These are phyloP conservation scores for Hedya salicella DNA, from an alignment of 2,888 invertebrate genomes.

Conservation along the genomic window DNA sequence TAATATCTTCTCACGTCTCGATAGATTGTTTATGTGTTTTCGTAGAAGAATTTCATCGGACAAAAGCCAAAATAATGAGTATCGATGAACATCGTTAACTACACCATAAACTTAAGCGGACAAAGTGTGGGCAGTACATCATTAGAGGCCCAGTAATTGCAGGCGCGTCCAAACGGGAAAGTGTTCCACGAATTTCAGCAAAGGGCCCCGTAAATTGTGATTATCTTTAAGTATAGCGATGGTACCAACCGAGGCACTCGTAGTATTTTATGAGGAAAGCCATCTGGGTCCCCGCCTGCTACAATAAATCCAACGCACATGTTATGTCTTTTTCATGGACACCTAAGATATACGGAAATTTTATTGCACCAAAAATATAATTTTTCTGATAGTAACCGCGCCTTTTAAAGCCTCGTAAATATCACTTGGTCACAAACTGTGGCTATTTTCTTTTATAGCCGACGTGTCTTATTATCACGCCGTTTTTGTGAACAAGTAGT, in stretches of 20 bases:
- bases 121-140: constrained; percentile 58
- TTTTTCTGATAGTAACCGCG: constrained; percentile 53
- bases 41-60: constrained; percentile 8
- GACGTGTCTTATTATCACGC: not conserved
- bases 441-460: constrained; percentile 21
- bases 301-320: constrained; percentile 81
- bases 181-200: constrained; percentile 68
- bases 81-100: constrained; percentile 36
- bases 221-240: constrained; percentile 81
- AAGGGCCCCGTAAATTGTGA: constrained; percentile 81
- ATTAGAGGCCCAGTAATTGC: constrained; percentile 74
- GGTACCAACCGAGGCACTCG: constrained; percentile 78
- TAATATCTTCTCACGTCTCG: not conserved
- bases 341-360: constrained; percentile 71
- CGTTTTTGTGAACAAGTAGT: not conserved
- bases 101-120: constrained; percentile 34
- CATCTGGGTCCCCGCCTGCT: constrained; percentile 80
- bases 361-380: constrained; percentile 74
- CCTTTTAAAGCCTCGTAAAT: constrained; percentile 40
- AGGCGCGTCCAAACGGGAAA: constrained; percentile 69
- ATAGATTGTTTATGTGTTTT: constrained; percentile 2
- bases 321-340: constrained; percentile 83
- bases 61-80: constrained; percentile 32
- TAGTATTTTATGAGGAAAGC: constrained; percentile 82
- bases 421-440: constrained; percentile 33